These are phyloP conservation scores for Pyxicephalus adspersus DNA, from an alignment of 2,113 vertebrate genomes.

Conservation along the genomic window DNA sequence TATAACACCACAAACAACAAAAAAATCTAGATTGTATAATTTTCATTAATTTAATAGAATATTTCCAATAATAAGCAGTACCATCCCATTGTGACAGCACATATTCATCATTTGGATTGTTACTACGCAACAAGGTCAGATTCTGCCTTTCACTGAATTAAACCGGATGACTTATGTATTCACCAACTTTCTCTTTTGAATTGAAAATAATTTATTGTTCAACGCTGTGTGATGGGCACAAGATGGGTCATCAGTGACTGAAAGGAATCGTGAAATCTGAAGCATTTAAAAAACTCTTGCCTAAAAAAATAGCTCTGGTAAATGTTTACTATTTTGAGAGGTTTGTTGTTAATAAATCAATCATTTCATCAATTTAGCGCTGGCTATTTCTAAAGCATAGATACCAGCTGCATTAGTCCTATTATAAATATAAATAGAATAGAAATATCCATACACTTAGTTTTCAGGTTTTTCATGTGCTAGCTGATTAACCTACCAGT, in stretches of 20 bases:
- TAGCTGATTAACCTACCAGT: too few relatives aligned
- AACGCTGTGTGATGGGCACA: conserved; percentile 4
- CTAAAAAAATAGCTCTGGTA: too few relatives aligned
- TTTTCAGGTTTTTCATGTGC: too few relatives aligned
- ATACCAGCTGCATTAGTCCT: too few relatives aligned
- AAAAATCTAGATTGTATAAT: conserved; percentile 12
- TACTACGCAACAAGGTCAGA: conserved; percentile 41
- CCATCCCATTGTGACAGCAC: conserved; percentile 30
- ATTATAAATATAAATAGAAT: too few relatives aligned
- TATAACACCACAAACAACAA: neutral
- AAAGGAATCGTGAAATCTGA: neutral
- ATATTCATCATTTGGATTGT: conserved; percentile 43
- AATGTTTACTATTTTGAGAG: too few relatives aligned
- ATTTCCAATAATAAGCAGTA: conserved; percentile 31
- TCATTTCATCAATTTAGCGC: too few relatives aligned
- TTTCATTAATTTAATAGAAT: conserved; percentile 32
- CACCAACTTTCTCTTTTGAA: conserved; percentile 25
- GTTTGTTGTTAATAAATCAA: too few relatives aligned
- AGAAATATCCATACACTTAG: too few relatives aligned
- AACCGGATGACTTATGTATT: conserved; percentile 14
- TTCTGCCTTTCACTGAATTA: conserved; percentile 15
- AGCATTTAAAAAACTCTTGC: too few relatives aligned
- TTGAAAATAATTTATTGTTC: conserved; percentile 35
- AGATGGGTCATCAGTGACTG: conserved; percentile 6
- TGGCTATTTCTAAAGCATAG: too few relatives aligned